These are phyloP conservation scores for Zophobas morio DNA, from an alignment of 1,140 invertebrate species.

Conservation along the genomic window DNA sequence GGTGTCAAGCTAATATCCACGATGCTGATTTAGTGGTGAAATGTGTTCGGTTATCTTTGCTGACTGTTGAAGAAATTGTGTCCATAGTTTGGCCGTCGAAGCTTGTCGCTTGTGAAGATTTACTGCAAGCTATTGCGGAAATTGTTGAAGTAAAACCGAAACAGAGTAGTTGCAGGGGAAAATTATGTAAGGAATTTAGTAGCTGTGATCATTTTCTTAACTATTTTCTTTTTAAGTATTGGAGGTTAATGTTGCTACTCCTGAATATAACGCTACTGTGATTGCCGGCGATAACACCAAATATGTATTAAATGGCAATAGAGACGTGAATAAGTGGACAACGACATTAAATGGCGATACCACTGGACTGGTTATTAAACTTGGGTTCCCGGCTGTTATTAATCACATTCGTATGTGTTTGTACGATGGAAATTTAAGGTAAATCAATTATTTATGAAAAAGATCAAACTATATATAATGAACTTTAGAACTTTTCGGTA, in stretches of 20 bases:
- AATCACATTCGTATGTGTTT: not conserved
- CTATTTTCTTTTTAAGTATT: not conserved
- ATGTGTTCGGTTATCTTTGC: not conserved
- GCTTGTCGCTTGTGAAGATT: not conserved
- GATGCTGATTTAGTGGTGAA: not conserved
- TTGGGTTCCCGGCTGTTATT: not conserved
- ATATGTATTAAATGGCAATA: not conserved
- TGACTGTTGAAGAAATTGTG: not conserved
- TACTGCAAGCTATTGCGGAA: not conserved
- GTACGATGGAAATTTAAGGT: not conserved
- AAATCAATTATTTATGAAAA: not conserved
- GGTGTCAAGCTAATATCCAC: not conserved
- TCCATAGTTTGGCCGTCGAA: slow-evolving; percentile 2
- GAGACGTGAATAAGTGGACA: not conserved
- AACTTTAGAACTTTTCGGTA: not conserved
- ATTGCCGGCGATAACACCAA: not conserved
- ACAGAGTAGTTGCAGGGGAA: not conserved
- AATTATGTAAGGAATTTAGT: not conserved
- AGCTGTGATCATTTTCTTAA: not conserved
- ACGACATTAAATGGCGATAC: not conserved
- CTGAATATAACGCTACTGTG: not conserved
- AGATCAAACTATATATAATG: not conserved
- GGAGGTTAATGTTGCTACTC: not conserved
- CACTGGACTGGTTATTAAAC: not conserved
- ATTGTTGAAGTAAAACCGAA: slow-evolving; percentile 5